Conservation (phyloP, 2,113 vertebrate species). For the Perca schrenkii region DNA sequence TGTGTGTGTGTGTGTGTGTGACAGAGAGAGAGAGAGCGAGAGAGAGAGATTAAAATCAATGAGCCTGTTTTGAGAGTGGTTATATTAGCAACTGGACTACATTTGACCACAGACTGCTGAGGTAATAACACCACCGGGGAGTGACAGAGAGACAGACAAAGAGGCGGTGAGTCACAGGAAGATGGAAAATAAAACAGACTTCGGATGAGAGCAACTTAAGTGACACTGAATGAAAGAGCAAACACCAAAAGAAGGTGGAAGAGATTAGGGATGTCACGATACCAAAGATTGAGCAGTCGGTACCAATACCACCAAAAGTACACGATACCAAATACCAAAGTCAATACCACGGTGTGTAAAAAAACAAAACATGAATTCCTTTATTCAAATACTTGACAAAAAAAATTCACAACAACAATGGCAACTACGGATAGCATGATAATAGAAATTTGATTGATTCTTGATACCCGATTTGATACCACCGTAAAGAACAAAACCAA, state of each 20-base stretch:
- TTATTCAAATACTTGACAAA: too few relatives aligned
- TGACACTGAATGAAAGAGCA: neutral
- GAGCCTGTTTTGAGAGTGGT: constrained; percentile 57
- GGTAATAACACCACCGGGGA: constrained; percentile 39
- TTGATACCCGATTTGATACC: too few relatives aligned
- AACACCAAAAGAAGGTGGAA: neutral
- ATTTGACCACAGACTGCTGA: constrained; percentile 56
- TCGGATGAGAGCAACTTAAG: neutral
- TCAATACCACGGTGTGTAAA: too few relatives aligned
- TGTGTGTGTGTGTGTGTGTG: constrained; percentile 22
- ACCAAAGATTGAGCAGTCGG: too few relatives aligned
- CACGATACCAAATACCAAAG: too few relatives aligned
- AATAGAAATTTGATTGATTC: too few relatives aligned
- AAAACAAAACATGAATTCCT: too few relatives aligned
- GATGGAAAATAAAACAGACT: constrained; percentile 10
- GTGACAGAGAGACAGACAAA: constrained; percentile 25
- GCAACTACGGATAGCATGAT: too few relatives aligned
- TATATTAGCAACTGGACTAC: constrained; percentile 58
- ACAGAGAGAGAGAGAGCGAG: constrained; percentile 1
- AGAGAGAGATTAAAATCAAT: constrained; percentile 62
- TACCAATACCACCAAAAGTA: too few relatives aligned
- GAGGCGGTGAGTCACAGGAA: constrained; percentile 6
- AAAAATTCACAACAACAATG: too few relatives aligned
- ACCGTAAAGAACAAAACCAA: too few relatives aligned
- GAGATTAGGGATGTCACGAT: too few relatives aligned